A percentile compares a stretch with the other conserved stretches of the same genome.
Conservation (phyloP, 2,113 vertebrate genomes). For the Istiophorus platypterus region DNA sequence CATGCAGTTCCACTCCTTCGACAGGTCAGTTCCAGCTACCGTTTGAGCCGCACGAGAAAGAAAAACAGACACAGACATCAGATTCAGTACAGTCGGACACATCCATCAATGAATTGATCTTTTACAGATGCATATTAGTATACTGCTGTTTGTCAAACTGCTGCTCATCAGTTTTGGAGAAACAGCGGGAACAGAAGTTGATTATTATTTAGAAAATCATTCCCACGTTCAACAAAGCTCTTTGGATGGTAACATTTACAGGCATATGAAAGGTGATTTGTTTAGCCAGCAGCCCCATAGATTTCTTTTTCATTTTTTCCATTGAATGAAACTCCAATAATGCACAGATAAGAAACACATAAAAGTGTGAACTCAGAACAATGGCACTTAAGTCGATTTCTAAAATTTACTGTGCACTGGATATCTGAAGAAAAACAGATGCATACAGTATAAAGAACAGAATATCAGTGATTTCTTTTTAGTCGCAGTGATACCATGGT, state of each 20-base stretch:
- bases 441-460: too few species aligned
- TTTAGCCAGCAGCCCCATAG: constrained; percentile 10
- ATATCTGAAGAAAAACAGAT: neutral
- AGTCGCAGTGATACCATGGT: neutral
- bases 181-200: neutral
- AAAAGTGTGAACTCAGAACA: neutral
- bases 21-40: constrained; percentile 86
- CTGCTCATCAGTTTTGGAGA: constrained; percentile 5
- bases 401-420: neutral
- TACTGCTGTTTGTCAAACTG: constrained; percentile 13
- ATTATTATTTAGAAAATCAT: neutral
- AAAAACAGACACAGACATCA: constrained; percentile 3
- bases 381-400: neutral
- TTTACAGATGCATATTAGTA: neutral
- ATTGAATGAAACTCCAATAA: neutral
- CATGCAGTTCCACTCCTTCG: constrained; percentile 99
- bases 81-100: neutral
- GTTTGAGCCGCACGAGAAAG: neutral
- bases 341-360: neutral
- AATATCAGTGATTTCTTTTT: neutral
- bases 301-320: neutral
- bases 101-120: constrained; percentile 8
- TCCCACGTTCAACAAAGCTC: neutral
- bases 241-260: constrained; percentile 20
- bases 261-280: neutral